Evolutionary conservation across 2,888 invertebrate species (phyloP), one percentile per base, ranked within the genome.

Genomic region (Nomada ferruginata): DNA sequence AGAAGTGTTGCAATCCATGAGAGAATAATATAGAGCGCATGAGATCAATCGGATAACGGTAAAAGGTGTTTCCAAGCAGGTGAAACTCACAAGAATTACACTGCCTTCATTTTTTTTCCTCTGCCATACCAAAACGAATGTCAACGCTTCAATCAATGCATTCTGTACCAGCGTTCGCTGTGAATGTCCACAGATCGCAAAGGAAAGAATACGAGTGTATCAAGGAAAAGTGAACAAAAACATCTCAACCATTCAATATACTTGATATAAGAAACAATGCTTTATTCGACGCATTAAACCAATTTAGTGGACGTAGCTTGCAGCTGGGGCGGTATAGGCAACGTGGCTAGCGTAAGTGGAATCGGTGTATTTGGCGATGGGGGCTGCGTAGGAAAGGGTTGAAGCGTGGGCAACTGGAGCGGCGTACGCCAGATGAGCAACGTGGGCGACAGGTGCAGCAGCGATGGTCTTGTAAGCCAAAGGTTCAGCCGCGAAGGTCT

Each of bases 251-350:
- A 36, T 7, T 13, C 2, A 18, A 15, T 79, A 15, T 79, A 74
- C 23, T 84, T 86, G 85, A 87, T 87, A 82, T 61, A 82, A 86
- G 82, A 72, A 36, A 20, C 47, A 29, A 50, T 72, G 60, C 36
- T 87, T 87, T 87, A 86, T 86, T 86, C 64, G 66, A 2, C 9
- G 36, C 36, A 36, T 36, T 7, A 7, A 36, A 36, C 79, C 20
- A 57, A 36, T 84, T 89, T 82, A 88, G 77, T 88, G 89, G 79
- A 95, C 9, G 94, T 94, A 29, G 94, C 94, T 76, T 9, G 65
- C 75, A 5, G 86, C 84, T 10, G 85, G 84, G n/a, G 84, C 87
- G 50, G 83, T 73, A 36, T 86, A 85, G 11, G 13, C 15, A 47
- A 47, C 47, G 47, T 47, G 47, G 47, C 47, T 47, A 50, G 71